These are phyloP conservation scores for Nemapogon koenigi DNA, from an alignment of 2,888 invertebrate species.

Conservation along the genomic window DNA sequence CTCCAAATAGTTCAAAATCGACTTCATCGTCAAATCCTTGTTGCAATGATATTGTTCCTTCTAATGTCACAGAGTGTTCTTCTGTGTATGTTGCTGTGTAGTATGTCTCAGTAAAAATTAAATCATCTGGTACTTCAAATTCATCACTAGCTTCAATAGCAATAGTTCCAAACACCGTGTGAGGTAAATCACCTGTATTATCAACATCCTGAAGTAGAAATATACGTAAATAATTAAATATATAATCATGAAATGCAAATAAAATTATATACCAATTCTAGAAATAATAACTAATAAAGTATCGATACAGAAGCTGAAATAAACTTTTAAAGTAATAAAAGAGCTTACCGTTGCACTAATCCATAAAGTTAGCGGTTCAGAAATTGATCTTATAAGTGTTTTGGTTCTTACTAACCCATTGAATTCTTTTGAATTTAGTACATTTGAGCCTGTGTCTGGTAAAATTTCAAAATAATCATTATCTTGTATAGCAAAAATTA, in stretches of 20 bases:
- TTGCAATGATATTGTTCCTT: constrained; percentile 28
- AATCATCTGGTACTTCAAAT: constrained; percentile 46
- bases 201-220: constrained; percentile 36
- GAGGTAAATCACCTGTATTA: constrained; percentile 28
- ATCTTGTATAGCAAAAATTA: constrained; percentile 37
- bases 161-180: constrained; percentile 29
- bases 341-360: constrained; percentile 46
- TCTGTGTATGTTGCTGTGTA: constrained; percentile 45
- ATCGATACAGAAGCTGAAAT: background rate
- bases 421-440: constrained; percentile 33
- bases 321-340: background rate
- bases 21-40: constrained; percentile 41
- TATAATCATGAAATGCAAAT: background rate
- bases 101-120: constrained; percentile 43
- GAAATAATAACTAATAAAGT: background rate
- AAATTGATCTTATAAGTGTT: constrained; percentile 35
- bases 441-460: constrained; percentile 21
- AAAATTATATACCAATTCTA: background rate
- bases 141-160: constrained; percentile 35
- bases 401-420: constrained; percentile 34
- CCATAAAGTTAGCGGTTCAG: constrained; percentile 31
- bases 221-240: background rate
- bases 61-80: constrained; percentile 23
- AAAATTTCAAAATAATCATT: constrained; percentile 40
- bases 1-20: constrained; percentile 33